Base-by-base conservation (phyloP, 2,797 vertebrate genomes). In the Galago senegalensis region DNA sequence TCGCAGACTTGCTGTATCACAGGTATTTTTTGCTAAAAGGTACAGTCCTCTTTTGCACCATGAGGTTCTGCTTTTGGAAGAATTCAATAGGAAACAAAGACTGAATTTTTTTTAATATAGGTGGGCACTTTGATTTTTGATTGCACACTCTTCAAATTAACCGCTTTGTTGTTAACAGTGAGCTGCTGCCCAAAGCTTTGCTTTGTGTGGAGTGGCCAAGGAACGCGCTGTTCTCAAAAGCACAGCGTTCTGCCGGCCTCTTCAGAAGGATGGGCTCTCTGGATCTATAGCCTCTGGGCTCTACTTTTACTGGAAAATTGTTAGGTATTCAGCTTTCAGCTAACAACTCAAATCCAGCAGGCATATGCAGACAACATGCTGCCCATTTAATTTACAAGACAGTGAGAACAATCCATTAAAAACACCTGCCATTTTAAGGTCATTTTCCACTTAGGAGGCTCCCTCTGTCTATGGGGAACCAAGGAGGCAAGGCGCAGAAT, bases 231-330 rank as follows among this genome's bases (percentile, higher is more conserved):
- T 53, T 53, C 49, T 53, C 49, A 53, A 53, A 53, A 53, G 49
- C 49, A 53, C n/a, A 5, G 11, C 2, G 23, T 80, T 25, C 53
- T 34, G 14, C 63, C 67, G 53, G 49, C 46, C 23, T 86, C 72
- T 86, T 94, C 43, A 72, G 83, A 91, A 91, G 58, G 34, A 11
- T 65, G 25, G 37, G 31, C 85, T 79, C 77, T 87, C 73, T 75
- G 75, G 53, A 67, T 89, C 63, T 40, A 0, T 34, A 87, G 67
- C 27, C 65, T 8, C 29, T 63, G n/a, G 70, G 9, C 7, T 87
- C 40, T 25, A 23, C 65, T 96, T 91, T 95, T 53, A 63, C 86
- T 88, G 77, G 86, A 91, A 93, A 67, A 63, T 46, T 63, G 53
- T 34, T 69, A 69, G 67, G 69, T 37, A 63, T 63, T 86, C 40